Evolutionary conservation across 2,113 vertebrate species (phyloP).

Genomic region (Neomonachus schauinslandi): DNA sequence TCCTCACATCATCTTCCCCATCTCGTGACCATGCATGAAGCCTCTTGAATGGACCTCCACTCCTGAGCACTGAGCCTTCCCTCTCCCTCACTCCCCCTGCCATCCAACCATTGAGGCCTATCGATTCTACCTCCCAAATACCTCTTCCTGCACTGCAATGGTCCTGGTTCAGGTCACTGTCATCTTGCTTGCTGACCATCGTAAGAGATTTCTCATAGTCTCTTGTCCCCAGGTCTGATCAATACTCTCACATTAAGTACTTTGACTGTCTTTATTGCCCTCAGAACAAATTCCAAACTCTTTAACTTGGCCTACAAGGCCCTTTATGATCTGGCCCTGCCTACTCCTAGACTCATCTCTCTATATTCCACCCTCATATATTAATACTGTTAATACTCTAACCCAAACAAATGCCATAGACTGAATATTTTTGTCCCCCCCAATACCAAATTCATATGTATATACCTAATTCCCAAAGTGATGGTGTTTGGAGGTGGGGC

Average conservation of each 20-base stretch:
- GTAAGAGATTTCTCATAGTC: background rate
- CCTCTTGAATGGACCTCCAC: background rate
- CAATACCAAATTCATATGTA: background rate
- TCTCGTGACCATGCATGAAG: background rate
- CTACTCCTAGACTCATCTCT: background rate
- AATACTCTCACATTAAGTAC: background rate
- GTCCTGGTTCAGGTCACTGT: background rate
- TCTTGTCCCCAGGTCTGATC: background rate
- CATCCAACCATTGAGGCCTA: background rate
- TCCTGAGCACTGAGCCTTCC: background rate
- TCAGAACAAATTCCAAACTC: background rate
- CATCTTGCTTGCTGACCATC: background rate
- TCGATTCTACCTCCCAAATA: background rate
- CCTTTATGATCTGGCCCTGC: background rate
- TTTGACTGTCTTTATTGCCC: background rate
- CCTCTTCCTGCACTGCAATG: background rate
- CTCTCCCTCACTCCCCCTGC: background rate
- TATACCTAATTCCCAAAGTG: background rate
- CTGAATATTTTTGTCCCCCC: background rate
- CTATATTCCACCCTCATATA: background rate
- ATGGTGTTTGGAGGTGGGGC: background rate
- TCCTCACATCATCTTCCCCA: background rate
- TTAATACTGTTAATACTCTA: background rate
- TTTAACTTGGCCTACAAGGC: background rate
- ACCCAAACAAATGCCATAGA: background rate